Evolutionary conservation across 2,797 vertebrate species (phyloP).

Genomic region (Acridotheres tristis): DNA sequence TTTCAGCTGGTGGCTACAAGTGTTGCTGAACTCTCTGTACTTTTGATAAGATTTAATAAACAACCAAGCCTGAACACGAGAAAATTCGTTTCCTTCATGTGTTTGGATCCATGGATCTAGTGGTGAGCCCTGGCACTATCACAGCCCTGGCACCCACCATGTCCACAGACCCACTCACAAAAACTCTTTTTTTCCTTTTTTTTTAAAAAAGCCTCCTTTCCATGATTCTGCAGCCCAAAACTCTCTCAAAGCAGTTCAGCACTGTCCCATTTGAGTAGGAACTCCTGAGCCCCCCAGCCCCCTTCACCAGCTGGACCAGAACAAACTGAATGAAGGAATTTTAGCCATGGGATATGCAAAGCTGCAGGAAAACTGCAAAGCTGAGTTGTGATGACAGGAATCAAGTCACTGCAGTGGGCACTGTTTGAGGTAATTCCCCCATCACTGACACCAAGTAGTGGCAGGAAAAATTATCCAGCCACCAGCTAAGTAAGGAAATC

Average conservation of each 20-base stretch:
- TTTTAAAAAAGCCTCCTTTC: neutral
- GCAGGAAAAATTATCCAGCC: neutral
- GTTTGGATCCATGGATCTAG: fast-evolving
- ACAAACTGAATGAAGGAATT: fast-evolving
- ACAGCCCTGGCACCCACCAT: neutral
- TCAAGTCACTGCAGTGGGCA: neutral
- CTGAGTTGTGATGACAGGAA: neutral
- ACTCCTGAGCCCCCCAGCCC: neutral
- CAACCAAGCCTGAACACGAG: too few species aligned
- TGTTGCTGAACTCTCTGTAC: too few species aligned
- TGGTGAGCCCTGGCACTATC: neutral
- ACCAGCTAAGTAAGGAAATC: neutral
- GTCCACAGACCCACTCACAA: neutral
- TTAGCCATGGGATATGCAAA: fast-evolving
- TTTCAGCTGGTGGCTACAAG: too few species aligned
- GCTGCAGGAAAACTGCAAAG: neutral
- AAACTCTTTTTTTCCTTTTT: neutral
- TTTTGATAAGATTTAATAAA: too few species aligned
- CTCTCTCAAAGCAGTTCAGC: neutral
- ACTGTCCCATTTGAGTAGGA: neutral
- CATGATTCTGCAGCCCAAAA: neutral
- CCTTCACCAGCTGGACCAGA: neutral
- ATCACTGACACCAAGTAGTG: neutral
- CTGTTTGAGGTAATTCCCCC: neutral
- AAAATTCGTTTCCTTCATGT: fast-evolving